Conservation (phyloP, 2,888 invertebrate species). For the Synanthedon formicaeformis region DNA sequence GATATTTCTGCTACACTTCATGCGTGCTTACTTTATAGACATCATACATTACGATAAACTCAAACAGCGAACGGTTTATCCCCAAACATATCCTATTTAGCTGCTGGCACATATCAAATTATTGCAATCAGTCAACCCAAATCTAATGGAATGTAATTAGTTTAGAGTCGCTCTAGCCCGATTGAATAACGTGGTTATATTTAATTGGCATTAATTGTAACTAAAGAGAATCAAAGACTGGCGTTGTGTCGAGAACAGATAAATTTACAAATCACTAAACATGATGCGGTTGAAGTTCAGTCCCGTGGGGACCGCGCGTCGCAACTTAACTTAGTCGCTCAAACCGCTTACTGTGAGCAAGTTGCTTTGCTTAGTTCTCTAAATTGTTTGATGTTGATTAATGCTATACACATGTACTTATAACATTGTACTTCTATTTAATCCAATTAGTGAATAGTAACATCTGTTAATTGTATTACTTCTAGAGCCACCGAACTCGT, state of each 20-base stretch:
- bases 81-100: too few species aligned
- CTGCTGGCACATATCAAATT: too few species aligned
- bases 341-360: conserved; percentile 6
- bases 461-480: too few species aligned
- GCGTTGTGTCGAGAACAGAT: not conserved
- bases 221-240: conserved; percentile 1
- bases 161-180: not conserved
- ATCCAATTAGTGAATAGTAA: not conserved
- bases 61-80: too few species aligned
- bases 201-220: conserved; percentile 1
- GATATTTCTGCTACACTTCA: too few species aligned
- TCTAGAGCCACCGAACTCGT: too few species aligned
- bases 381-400: conserved; percentile 7
- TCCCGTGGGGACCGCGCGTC: conserved; percentile 1
- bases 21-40: too few species aligned
- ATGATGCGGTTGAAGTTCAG: conserved; percentile 1
- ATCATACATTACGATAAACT: too few species aligned
- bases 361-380: conserved; percentile 8
- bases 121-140: not conserved
- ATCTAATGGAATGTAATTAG: not conserved
- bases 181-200: not conserved
- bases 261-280: conserved; percentile 2
- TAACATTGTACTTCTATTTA: not conserved
- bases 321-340: conserved; percentile 6
- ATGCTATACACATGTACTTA: not conserved